Base-by-base conservation (phyloP, 2,888 invertebrate genomes). In the Homarus gammarus region DNA sequence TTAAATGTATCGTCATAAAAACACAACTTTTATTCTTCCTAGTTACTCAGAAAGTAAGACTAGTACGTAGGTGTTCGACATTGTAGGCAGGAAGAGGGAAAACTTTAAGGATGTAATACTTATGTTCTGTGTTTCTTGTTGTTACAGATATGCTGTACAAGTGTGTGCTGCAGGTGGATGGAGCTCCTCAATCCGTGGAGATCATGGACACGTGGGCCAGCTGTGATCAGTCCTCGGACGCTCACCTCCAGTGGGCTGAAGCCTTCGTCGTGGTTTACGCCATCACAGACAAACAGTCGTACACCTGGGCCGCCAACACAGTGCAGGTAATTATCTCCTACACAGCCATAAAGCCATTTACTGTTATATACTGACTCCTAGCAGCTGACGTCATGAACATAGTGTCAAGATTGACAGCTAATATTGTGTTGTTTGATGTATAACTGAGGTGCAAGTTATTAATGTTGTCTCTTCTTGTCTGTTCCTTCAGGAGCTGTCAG, bases 181-280 rank as follows among this genome's bases (percentile, higher is more conserved):
- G 96, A 93, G 95, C 96, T 77, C 95, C 96, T 38, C 94, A 96
- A 92, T 96, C 97, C 93, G 95, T 97, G 91, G 97, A 97, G 94
- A 96, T 97, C 91, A 96, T 97, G 91, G 97, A 97, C 94, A 96
- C 97, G 84, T 96, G 96, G 95, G 8, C 94, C 94, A 92, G 95
- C 22, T 64, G 75, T 49, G 77, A 90, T 15, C 87, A 92, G 79
- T 91, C 92, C 82, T 91, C 92, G 2, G 91, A 92, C 56, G 92
- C 95, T 92, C 95, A 95, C 94, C 96, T 97, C 87, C 96, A 96
- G 93, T 96, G 97, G 96, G 96, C 96, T 1, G 97, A 97, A 93
- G 97, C 96, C 0, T 96, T 96, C 93, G 95, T 97, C 22, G 95
- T 97, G 73, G 96, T 96, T 44, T 97, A 97, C 94, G 96, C 96